phyloP scores from a whole-genome alignment of 2,797 vertebrate species.

The Hypotaenidia philippensis region DNA sequence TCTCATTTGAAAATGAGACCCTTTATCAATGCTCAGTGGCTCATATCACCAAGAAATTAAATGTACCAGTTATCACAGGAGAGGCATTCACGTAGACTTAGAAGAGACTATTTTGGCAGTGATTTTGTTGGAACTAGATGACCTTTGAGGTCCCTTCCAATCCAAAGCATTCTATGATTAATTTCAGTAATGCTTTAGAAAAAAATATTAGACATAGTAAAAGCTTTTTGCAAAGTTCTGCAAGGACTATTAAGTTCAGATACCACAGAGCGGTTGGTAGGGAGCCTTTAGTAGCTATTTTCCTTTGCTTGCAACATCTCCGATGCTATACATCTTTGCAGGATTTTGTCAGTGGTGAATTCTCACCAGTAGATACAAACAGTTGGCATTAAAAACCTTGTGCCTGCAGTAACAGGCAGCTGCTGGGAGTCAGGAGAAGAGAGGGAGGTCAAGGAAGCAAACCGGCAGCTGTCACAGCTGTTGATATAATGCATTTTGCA shows the following conservation, averaged over 20 bases:
- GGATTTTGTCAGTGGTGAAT: not conserved
- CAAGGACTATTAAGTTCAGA: not conserved
- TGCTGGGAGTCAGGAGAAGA: not conserved
- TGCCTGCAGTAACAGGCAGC: not conserved
- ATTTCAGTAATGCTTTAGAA: slow-evolving; percentile 34
- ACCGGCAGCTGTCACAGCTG: slow-evolving; percentile 11
- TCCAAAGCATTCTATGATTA: too few species aligned
- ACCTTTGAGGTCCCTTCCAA: too few species aligned
- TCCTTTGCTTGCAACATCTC: not conserved
- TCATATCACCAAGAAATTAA: slow-evolving; percentile 64
- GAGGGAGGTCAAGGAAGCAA: not conserved
- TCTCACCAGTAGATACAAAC: not conserved
- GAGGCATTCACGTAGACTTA: slow-evolving; percentile 17
- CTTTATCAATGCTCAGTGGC: slow-evolving; percentile 54
- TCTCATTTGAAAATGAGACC: slow-evolving; percentile 66
- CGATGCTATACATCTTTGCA: not conserved
- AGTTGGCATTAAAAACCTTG: not conserved
- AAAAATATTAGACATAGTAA: slow-evolving; percentile 8
- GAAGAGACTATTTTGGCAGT: slow-evolving; percentile 18
- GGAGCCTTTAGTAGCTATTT: not conserved
- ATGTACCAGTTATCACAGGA: slow-evolving; percentile 38
- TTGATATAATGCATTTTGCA: not conserved
- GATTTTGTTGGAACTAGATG: too few species aligned
- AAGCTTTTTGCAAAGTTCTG: slow-evolving; percentile 31
- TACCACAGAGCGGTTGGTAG: not conserved